These are phyloP conservation scores for Lymantria dispar DNA, from an alignment of 2,888 invertebrate genomes.

Conservation along the genomic window DNA sequence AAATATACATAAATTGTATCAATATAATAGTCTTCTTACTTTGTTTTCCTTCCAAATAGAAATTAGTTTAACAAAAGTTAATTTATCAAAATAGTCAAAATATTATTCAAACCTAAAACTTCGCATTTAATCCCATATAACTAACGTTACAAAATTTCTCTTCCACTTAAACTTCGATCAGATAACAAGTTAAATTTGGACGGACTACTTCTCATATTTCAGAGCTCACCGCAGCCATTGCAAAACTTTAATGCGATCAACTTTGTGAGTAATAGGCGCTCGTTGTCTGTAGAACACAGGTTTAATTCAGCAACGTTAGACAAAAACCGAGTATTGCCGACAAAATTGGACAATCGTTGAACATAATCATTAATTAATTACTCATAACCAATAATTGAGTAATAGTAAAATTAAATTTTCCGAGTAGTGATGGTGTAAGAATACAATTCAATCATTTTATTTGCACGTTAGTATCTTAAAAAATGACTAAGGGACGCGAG, in stretches of 20 bases:
- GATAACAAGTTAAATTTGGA: constrained; percentile 42
- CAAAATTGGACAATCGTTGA: neutral
- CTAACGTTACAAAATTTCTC: constrained; percentile 22
- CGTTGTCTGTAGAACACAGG: constrained; percentile 45
- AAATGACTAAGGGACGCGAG: too few species aligned
- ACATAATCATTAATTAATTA: too few species aligned
- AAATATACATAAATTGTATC: too few species aligned
- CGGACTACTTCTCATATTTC: constrained; percentile 54
- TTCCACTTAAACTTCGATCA: constrained; percentile 32
- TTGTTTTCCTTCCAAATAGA: too few species aligned
- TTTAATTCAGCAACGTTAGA: constrained; percentile 47
- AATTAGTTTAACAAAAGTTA: too few species aligned
- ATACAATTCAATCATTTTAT: too few species aligned
- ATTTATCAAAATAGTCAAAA: too few species aligned
- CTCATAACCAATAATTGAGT: too few species aligned
- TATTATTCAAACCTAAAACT: constrained; percentile 4
- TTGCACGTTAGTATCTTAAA: too few species aligned
- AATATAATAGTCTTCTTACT: too few species aligned
- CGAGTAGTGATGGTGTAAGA: too few species aligned
- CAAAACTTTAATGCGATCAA: constrained; percentile 63
- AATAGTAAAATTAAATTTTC: too few species aligned
- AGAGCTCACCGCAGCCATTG: constrained; percentile 26
- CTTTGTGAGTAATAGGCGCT: constrained; percentile 62
- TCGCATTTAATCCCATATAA: constrained; percentile 12
- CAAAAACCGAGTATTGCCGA: constrained; percentile 42